phyloP scores from a whole-genome alignment of 1,140 invertebrate genomes.

The Hylaeus anthracinus region DNA sequence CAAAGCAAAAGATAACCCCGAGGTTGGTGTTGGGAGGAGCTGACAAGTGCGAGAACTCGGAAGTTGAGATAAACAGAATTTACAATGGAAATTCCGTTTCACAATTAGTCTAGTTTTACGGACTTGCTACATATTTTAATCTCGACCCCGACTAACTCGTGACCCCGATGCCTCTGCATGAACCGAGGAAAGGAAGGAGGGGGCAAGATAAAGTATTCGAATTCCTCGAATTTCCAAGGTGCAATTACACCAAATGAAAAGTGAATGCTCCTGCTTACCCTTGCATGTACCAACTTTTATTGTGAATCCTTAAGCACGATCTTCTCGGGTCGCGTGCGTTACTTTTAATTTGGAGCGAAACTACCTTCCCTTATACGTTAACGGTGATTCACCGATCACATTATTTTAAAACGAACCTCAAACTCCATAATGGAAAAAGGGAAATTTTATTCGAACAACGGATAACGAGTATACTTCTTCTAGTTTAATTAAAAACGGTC shows the following conservation, averaged over 20 bases:
- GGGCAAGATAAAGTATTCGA: constrained; percentile 2
- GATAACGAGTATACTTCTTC: too few species aligned
- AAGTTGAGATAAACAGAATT: constrained; percentile 49
- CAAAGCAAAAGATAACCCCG: background rate
- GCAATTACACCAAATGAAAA: background rate
- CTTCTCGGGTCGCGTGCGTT: background rate
- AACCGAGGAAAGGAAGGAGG: background rate
- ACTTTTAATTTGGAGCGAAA: background rate
- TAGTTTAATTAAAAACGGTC: too few species aligned
- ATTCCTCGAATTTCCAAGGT: constrained; percentile 6
- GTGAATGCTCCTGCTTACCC: background rate
- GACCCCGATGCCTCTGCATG: constrained; percentile 12
- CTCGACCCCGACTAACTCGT: background rate
- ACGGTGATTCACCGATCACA: too few species aligned
- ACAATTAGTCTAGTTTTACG: constrained; percentile 40
- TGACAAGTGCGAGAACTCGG: background rate
- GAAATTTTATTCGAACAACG: too few species aligned
- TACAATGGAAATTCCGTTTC: constrained; percentile 48
- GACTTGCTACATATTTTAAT: constrained; percentile 39
- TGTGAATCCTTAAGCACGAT: background rate
- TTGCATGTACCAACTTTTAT: background rate
- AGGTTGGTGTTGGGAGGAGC: background rate
- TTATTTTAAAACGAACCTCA: too few species aligned
- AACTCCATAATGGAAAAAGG: too few species aligned
- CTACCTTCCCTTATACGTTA: too few species aligned